A percentile compares a stretch with the other conserved stretches of the same genome.
Conservation (phyloP, 1,140 invertebrate genomes). For the Paracyclopina nana region DNA sequence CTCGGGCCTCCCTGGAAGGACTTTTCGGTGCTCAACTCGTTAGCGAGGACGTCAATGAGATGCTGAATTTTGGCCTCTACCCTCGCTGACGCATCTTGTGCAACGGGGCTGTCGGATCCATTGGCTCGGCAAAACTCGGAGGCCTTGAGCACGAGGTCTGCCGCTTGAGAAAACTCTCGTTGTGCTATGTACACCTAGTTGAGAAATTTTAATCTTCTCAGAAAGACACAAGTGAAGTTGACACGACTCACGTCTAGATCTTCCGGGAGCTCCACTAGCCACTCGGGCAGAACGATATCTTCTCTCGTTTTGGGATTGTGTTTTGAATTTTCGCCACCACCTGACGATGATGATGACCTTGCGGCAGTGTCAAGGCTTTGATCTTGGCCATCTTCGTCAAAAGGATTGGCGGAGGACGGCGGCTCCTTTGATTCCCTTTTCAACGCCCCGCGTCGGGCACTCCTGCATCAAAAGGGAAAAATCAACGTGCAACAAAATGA, state of each 20-base stretch:
- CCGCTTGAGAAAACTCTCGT: constrained; percentile 85
- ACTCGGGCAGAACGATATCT: constrained; percentile 43
- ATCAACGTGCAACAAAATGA: too few relatives aligned
- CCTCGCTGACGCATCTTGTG: constrained; percentile 2
- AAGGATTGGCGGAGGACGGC: constrained; percentile 19
- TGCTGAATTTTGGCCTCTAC: constrained; percentile 18
- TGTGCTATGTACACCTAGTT: constrained; percentile 54
- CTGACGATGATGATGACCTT: too few relatives aligned
- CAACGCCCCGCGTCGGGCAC: too few relatives aligned
- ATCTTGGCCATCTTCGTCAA: constrained; percentile 21
- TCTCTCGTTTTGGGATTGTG: constrained; percentile 32
- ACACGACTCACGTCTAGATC: constrained; percentile 61
- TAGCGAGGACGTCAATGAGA: constrained; percentile 54
- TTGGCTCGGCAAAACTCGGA: constrained; percentile 30
- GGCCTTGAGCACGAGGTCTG: constrained; percentile 56
- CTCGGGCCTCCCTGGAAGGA: constrained; percentile 78
- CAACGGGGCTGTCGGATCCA: background rate
- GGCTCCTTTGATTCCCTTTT: too few relatives aligned
- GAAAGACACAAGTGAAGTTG: background rate
- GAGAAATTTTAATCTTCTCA: too few relatives aligned
- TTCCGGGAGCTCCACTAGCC: constrained; percentile 75
- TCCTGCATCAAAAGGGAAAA: too few relatives aligned
- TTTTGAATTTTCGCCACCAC: constrained; percentile 20
- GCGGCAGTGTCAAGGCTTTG: too few relatives aligned
- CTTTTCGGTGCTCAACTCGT: constrained; percentile 65